phyloP scores from a whole-genome alignment of 2,888 invertebrate genomes.

The Ctena decussata region DNA sequence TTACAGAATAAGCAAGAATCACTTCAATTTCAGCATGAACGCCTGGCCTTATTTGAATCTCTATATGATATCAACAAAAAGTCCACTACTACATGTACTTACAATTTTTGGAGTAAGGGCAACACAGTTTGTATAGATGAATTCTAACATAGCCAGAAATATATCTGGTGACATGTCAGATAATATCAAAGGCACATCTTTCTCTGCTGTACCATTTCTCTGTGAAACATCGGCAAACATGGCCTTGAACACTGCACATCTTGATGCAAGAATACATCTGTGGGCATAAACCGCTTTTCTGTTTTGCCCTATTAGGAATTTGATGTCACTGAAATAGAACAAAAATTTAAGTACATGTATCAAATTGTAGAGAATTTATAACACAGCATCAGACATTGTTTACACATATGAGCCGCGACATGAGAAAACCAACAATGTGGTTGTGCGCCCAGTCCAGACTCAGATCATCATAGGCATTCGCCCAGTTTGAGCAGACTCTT shows the following conservation, averaged over 20 bases:
- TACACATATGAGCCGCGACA: too few relatives aligned
- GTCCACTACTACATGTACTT: constrained; percentile 67
- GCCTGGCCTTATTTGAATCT: too few relatives aligned
- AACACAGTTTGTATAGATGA: constrained; percentile 85
- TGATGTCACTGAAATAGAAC: constrained; percentile 81
- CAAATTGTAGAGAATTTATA: too few relatives aligned
- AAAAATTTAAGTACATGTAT: background rate
- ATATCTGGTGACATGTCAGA: constrained; percentile 84
- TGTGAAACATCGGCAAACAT: constrained; percentile 83
- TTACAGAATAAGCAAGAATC: too few relatives aligned
- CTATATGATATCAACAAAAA: too few relatives aligned
- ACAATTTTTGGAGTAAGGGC: constrained; percentile 83
- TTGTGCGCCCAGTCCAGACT: too few relatives aligned
- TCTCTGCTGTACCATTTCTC: constrained; percentile 72
- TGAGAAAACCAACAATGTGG: too few relatives aligned
- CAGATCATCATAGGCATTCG: too few relatives aligned
- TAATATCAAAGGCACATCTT: constrained; percentile 83
- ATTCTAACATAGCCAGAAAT: constrained; percentile 84
- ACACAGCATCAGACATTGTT: too few relatives aligned
- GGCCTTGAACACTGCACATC: constrained; percentile 85
- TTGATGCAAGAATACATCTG: constrained; percentile 81
- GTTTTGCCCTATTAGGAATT: constrained; percentile 83
- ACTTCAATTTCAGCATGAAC: too few relatives aligned
- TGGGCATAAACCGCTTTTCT: constrained; percentile 84
- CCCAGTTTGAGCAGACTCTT: too few relatives aligned